Conservation (phyloP, 2,113 vertebrate species). For the Pituophis catenifer region DNA sequence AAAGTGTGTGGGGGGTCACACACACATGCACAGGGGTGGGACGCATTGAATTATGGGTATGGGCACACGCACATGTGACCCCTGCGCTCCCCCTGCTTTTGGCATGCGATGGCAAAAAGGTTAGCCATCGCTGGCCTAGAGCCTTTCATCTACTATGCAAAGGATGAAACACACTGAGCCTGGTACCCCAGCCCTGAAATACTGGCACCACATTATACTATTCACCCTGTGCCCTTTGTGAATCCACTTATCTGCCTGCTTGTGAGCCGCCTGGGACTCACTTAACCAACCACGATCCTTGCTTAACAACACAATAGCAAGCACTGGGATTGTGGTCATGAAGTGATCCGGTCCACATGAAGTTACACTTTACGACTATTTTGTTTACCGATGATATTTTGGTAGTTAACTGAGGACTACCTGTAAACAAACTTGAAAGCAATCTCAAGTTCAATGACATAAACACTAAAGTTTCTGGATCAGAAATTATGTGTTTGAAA, state of each 20-base stretch:
- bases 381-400: background rate
- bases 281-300: background rate
- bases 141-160: background rate
- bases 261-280: background rate
- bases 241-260: background rate
- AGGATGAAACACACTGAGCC: background rate
- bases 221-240: background rate
- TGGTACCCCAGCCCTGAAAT: background rate
- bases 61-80: too few relatives aligned
- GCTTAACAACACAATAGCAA: background rate
- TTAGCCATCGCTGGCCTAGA: background rate
- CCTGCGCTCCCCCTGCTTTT: too few relatives aligned
- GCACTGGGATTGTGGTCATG: background rate
- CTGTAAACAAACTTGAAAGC: background rate
- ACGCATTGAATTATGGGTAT: too few relatives aligned
- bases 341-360: background rate
- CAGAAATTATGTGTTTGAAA: background rate
- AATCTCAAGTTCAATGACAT: background rate
- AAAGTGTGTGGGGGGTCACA: too few relatives aligned
- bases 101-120: too few relatives aligned
- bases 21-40: too few relatives aligned
- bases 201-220: background rate
- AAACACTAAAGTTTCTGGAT: background rate
- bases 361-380: fast-evolving
- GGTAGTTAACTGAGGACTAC: background rate